Conservation (phyloP, 2,888 invertebrate genomes). For the Volucella inanis region DNA sequence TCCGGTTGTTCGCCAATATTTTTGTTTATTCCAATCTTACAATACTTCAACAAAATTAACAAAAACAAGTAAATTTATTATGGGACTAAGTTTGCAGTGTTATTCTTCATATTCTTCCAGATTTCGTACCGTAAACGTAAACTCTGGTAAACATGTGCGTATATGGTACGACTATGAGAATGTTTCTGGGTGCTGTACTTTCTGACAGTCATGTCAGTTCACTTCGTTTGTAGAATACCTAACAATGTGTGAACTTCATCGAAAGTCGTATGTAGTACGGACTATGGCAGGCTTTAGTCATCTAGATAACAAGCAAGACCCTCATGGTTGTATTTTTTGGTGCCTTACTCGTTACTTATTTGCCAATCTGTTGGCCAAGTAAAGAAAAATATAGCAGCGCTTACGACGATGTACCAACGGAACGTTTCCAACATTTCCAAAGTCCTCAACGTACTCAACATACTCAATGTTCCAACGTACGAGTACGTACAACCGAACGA, state of each 20-base stretch:
- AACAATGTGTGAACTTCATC: conserved; percentile 48
- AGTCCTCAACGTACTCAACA: too few species aligned
- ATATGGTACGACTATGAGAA: neutral
- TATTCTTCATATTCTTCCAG: conserved; percentile 1
- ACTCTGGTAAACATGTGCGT: conserved; percentile 10
- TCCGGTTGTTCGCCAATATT: neutral
- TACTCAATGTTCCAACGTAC: too few species aligned
- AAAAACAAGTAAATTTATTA: conserved; percentile 41
- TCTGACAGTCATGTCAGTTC: conserved; percentile 60
- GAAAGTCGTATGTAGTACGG: conserved; percentile 22
- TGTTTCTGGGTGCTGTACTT: conserved; percentile 14
- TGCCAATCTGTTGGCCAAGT: conserved; percentile 21
- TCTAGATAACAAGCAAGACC: too few species aligned
- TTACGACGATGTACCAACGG: neutral
- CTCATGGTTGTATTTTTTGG: conserved; percentile 20
- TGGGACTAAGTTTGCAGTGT: conserved; percentile 37
- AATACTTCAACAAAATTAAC: conserved; percentile 12
- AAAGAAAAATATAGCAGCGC: conserved; percentile 25
- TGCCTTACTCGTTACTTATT: conserved; percentile 24
- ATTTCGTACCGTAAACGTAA: neutral
- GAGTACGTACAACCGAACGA: too few species aligned
- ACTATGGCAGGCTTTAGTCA: neutral
- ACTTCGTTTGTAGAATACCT: conserved; percentile 59
- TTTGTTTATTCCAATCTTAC: neutral
- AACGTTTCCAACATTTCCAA: too few species aligned